Percentiles rank a stretch among this genome's conserved stretches.
Conservation (phyloP, 2,888 invertebrate genomes). For the Tiliacea aurago region DNA sequence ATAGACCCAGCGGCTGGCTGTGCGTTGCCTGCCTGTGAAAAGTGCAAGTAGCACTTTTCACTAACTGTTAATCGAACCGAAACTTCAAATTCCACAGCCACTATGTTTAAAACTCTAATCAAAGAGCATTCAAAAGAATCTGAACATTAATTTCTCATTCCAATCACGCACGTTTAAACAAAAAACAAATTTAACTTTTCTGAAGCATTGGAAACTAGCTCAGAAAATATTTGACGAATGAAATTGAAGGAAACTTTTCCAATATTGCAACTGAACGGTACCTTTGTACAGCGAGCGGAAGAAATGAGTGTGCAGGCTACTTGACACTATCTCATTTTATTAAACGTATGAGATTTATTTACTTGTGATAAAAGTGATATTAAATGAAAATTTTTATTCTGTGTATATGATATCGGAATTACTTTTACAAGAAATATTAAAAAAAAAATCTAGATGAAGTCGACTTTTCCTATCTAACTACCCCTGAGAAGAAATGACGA, state of each 20-base stretch:
- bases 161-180: slow-evolving; percentile 37
- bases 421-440: background rate
- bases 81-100: background rate
- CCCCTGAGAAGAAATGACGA: background rate
- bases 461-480: background rate
- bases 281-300: slow-evolving; percentile 10
- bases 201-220: slow-evolving; percentile 48
- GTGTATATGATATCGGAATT: background rate
- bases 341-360: too few relatives aligned
- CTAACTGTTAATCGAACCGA: background rate
- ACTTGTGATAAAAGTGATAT: background rate
- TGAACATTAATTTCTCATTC: slow-evolving; percentile 29
- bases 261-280: slow-evolving; percentile 51
- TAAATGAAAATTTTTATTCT: background rate
- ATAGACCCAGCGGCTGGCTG: too few relatives aligned
- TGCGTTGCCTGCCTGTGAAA: background rate
- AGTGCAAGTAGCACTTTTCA: background rate
- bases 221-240: slow-evolving; percentile 58
- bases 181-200: slow-evolving; percentile 50
- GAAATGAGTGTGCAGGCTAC: background rate
- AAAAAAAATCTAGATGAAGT: background rate
- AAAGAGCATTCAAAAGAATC: background rate
- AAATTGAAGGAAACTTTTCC: slow-evolving; percentile 56
- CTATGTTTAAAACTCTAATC: background rate
- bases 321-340: background rate